Evolutionary conservation across 2,797 vertebrate genomes (phyloP), one percentile per base, ranked within the genome.

Genomic region (Myotis daubentonii): DNA sequence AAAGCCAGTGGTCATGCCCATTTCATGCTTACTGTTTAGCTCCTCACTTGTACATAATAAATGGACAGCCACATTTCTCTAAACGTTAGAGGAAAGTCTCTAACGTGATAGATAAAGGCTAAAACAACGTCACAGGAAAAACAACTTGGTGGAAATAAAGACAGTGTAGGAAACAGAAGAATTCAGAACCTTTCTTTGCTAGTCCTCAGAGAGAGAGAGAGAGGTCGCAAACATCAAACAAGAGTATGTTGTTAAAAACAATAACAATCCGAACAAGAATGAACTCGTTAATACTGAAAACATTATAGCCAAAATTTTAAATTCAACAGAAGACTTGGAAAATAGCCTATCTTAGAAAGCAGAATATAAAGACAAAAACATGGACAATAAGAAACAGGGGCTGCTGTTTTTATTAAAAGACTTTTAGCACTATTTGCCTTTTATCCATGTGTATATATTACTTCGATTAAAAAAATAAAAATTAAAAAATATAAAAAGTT

Each of bases 381-480:
- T 55, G 2, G 36, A 65, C 30, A 65, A 1, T 20, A 55, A 88
- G 28, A 84, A 23, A 78, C n/a, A 62, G 41, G 75, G 49, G 51
- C 57, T 84, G 30, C 80, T 60, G n/a, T 53, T 12, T 76, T 72
- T 65, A 51, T 85, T 66, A 17, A 3, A 49, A 89, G 49, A 87
- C 49, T 62, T 88, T 81, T 28, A 75, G 68, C 75, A 49, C 33
- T 60, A 5, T 68, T 94, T 95, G 38, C 36, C 78, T 88, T 87
- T 90, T 91, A 92, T 71, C n/a, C 20, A n/a, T 78, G 13, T 93
- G n/a, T 71, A 8, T 65, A 51, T 82, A 33, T 76, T 75, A 70
- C 38, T 79, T 62, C 83, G 53, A 93, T 81, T 76, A 68, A 94
- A 94, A 89, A 94, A 87, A 47, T 90, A 66, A 95, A 65, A 65